Evolutionary conservation across 2,888 invertebrate species (phyloP).

Genomic region (Drosophila putrida): DNA sequence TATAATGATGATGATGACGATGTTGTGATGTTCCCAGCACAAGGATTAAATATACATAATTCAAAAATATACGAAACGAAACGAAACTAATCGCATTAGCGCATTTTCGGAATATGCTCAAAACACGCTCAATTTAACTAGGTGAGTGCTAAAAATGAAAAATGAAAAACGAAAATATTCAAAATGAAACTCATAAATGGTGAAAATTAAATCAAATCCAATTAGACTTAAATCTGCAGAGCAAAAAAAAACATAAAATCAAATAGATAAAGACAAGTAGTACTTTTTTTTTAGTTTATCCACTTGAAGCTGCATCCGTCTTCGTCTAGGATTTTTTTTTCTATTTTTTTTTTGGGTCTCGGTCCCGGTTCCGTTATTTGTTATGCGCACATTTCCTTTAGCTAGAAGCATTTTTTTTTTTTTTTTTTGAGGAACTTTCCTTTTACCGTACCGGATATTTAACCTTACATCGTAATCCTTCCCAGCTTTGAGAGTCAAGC

Average conservation of each 20-base stretch:
- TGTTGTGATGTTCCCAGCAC: slow-evolving; percentile 14
- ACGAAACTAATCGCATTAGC: slow-evolving; percentile 20
- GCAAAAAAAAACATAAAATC: not conserved
- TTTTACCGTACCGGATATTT: slow-evolving; percentile 32
- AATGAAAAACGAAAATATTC: no score
- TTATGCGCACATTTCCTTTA: slow-evolving; percentile 22
- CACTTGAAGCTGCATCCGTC: slow-evolving; percentile 29
- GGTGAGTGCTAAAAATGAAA: not conserved
- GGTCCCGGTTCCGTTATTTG: slow-evolving; percentile 8
- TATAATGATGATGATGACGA: not conserved
- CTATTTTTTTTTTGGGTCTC: slow-evolving; percentile 1
- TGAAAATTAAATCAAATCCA: slow-evolving; percentile 6
- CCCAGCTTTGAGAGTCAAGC: slow-evolving; percentile 1
- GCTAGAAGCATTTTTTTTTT: slow-evolving; percentile 5
- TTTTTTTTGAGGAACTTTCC: not conserved
- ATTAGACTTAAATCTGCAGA: not conserved
- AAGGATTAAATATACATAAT: slow-evolving; percentile 22
- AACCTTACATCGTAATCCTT: slow-evolving; percentile 3
- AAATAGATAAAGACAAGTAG: not conserved
- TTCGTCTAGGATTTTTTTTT: no score
- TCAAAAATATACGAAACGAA: slow-evolving; percentile 1
- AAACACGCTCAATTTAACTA: slow-evolving; percentile 11
- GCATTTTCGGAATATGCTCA: slow-evolving; percentile 29
- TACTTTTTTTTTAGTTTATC: slow-evolving; percentile 20
- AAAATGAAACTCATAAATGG: not conserved